Base-by-base conservation (phyloP, 2,888 invertebrate species). In the Sussaba pulchella region DNA sequence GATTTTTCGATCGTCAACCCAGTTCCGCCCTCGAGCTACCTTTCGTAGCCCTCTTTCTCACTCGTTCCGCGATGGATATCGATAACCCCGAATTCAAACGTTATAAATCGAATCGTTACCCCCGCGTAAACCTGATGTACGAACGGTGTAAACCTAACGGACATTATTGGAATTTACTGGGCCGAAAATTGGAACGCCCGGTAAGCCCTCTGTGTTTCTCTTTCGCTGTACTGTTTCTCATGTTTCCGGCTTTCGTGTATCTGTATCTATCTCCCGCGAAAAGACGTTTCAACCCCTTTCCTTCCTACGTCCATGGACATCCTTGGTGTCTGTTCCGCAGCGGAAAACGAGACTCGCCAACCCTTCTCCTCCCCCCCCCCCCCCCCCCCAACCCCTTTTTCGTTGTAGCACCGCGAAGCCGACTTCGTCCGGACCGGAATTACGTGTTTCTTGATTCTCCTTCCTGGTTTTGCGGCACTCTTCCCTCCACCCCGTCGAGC, bases 141-240 rank as follows among this genome's bases (percentile, higher is more conserved):
- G 89, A 88, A 89, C 87, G 87, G 86, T 90, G 89, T 88, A 87
- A 88, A 85, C 85, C 84, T 84, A 87, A 84, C 85, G 86, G 88
- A 88, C 89, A 84, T 89, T 89, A 89, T 89, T 90, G 89, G 89
- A 90, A 90, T 90, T 89, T 90, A 90, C 88, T 86, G 90, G 86
- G 79, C 86, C 85, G 88, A 88, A 89, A 90, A 89, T 89, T 89
- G 90, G 89, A 85, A 86, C 87, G 87, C 64, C 21, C 85, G 83
- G 82, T 87, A 87, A 88, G 84, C 84, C n/a, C 71, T 69, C 36
- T 1, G 57, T 59, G 69, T 75, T 75, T 71, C 74, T 61, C 47
- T 66, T n/a, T 75, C 82, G 50, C 36, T 39, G 80, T 67, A 54
- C 69, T 63, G 39, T 61, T 78, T 24, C 50, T 81, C 67, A 17